These are phyloP conservation scores for Eulemur rubriventer DNA, from an alignment of 2,797 vertebrate genomes.

Conservation along the genomic window DNA sequence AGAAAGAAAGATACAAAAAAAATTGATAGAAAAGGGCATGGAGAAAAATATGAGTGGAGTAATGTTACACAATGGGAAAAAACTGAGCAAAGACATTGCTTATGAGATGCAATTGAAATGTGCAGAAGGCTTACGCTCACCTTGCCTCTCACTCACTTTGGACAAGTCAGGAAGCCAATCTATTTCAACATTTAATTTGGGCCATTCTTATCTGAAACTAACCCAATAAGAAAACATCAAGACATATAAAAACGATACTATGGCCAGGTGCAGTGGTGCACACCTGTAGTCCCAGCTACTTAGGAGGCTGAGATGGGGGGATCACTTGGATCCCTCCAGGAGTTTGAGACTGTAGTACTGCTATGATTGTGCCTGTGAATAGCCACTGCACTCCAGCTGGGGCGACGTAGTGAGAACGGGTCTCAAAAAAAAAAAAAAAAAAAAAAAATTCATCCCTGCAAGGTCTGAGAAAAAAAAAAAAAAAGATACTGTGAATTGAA, in stretches of 20 bases:
- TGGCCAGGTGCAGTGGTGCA: not conserved
- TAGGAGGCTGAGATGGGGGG: not conserved
- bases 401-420: not conserved
- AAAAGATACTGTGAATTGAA: not conserved
- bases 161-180: not conserved
- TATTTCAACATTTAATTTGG: conserved; percentile 19
- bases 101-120: not conserved
- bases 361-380: not conserved
- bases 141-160: not conserved
- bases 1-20: conserved; percentile 57
- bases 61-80: conserved; percentile 35
- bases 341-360: not conserved
- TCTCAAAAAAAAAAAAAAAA: not conserved
- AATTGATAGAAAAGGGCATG: not conserved
- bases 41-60: conserved; percentile 50
- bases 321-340: no score
- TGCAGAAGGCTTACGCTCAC: not conserved
- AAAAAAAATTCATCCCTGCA: not conserved
- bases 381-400: not conserved
- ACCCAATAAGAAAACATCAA: not conserved
- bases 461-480: not conserved
- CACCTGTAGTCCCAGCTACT: not conserved
- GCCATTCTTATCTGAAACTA: not conserved
- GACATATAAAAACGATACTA: not conserved
- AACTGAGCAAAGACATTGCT: conserved; percentile 50